Conservation (phyloP, 2,888 invertebrate species). For the Meta bourneti region DNA sequence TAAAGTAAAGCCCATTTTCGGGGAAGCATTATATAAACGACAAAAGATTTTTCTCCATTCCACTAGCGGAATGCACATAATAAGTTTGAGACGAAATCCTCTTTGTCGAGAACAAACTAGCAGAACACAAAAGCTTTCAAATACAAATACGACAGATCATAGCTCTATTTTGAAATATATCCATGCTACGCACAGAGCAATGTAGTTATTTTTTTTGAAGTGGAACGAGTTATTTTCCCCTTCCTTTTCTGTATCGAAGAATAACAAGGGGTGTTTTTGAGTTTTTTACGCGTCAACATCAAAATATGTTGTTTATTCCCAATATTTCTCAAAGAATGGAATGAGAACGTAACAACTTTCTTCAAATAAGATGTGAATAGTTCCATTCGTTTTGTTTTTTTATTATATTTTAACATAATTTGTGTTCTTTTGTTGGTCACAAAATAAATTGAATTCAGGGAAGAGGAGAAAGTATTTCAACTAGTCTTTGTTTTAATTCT, state of each 20-base stretch:
- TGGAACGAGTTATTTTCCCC: not conserved
- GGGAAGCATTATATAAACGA: not conserved
- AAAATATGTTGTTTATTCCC: not conserved
- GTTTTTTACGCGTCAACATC: not conserved
- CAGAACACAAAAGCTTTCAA: slow-evolving; percentile 1
- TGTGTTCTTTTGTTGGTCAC: not conserved
- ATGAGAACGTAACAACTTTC: not conserved
- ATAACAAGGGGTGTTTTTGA: not conserved
- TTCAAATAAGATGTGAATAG: not conserved
- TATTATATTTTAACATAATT: not conserved
- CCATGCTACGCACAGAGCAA: not conserved
- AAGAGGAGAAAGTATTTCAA: not conserved
- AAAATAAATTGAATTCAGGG: not conserved
- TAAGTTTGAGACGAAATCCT: not conserved
- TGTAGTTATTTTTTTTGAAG: not conserved
- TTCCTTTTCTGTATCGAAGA: not conserved
- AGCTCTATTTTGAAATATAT: not conserved
- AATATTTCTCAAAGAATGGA: not conserved
- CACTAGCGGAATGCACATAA: not conserved
- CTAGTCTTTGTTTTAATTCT: too few species aligned
- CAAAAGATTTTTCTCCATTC: not conserved
- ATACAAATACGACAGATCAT: not conserved
- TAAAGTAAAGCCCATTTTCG: not conserved
- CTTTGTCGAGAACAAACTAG: not conserved
- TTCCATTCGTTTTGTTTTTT: not conserved